These are phyloP conservation scores for Silurus glanis DNA, from an alignment of 2,113 vertebrate genomes.

Conservation along the genomic window DNA sequence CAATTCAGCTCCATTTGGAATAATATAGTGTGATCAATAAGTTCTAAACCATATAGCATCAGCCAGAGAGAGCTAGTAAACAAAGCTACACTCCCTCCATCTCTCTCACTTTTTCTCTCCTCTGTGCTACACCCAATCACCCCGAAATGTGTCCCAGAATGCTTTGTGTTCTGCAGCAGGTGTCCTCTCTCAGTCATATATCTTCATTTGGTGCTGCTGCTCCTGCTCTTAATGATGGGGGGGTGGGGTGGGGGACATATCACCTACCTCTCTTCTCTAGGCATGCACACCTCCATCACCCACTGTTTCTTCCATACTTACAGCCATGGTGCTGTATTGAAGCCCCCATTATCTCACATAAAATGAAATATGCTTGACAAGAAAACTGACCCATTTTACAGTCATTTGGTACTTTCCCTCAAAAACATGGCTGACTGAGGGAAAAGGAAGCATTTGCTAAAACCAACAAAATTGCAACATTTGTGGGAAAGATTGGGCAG, in stretches of 20 bases:
- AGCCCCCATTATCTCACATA: constrained; percentile 23
- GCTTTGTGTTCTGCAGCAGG: constrained; percentile 31
- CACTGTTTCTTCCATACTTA: constrained; percentile 1
- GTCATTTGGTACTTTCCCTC: neutral
- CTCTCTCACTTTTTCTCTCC: neutral
- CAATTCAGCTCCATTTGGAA: constrained; percentile 24
- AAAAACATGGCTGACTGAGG: neutral
- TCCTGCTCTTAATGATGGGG: constrained; percentile 24
- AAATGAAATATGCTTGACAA: constrained; percentile 26
- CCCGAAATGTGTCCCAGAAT: constrained; percentile 23
- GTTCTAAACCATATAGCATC: constrained; percentile 1
- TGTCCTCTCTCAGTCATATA: constrained; percentile 40
- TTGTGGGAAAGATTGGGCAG: neutral
- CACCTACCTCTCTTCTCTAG: constrained; percentile 38
- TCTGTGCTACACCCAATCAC: constrained; percentile 3
- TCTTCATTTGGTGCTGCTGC: constrained; percentile 45
- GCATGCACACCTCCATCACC: constrained; percentile 21
- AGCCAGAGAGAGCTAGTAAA: neutral
- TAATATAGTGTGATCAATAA: constrained; percentile 27
- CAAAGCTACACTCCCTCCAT: neutral
- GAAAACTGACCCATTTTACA: constrained; percentile 24
- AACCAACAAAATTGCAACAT: constrained; percentile 12
- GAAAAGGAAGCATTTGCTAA: constrained; percentile 3
- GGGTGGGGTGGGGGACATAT: neutral
- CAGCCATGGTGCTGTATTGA: neutral